Evolutionary conservation across 2,113 vertebrate species (phyloP).

Genomic region (Oenanthe melanoleuca): DNA sequence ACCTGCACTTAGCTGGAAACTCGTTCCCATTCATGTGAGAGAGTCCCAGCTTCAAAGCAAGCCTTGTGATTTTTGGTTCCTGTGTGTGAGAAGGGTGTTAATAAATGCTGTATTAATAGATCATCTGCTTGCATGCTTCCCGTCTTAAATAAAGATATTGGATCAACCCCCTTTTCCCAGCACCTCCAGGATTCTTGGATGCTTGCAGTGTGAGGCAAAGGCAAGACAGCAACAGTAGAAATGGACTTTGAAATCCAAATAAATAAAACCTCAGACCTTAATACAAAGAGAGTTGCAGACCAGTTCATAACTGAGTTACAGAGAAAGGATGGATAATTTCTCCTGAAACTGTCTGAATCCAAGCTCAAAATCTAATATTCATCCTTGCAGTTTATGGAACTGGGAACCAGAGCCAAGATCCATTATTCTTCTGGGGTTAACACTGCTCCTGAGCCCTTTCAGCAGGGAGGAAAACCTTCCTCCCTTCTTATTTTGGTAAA

Average conservation of each 20-base stretch:
- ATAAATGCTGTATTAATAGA: constrained; percentile 49
- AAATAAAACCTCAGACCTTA: neutral
- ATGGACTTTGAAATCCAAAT: neutral
- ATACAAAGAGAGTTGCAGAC: neutral
- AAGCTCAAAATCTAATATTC: neutral
- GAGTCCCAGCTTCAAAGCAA: constrained; percentile 47
- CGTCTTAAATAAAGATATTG: neutral
- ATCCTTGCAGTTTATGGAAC: neutral
- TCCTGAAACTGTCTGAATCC: constrained; percentile 24
- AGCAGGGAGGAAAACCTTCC: neutral
- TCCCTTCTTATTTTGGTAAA: neutral
- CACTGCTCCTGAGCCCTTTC: neutral
- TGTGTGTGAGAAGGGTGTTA: constrained; percentile 44
- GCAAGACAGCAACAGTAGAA: neutral
- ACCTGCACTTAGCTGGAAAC: constrained; percentile 50
- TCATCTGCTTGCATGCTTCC: neutral
- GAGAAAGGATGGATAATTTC: neutral
- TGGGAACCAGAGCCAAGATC: neutral
- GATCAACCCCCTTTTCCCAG: neutral
- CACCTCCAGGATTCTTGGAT: neutral
- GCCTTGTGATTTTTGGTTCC: constrained; percentile 41
- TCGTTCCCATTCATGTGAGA: neutral
- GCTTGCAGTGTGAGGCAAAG: neutral
- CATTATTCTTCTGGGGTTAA: neutral
- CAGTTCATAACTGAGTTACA: neutral